Conservation (phyloP, 2,888 invertebrate species). For the Drosophila ustulata region DNA sequence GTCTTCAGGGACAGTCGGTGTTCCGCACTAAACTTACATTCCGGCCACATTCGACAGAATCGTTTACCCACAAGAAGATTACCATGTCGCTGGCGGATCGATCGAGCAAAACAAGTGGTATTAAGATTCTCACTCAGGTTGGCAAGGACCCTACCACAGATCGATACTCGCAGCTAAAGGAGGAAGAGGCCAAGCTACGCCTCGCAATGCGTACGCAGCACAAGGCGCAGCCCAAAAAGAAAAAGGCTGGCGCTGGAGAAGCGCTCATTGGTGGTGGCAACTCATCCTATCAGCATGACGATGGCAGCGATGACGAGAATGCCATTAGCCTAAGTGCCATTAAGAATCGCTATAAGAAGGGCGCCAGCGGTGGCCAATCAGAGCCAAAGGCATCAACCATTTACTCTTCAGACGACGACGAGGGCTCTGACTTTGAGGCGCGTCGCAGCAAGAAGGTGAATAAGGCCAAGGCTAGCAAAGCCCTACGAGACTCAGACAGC, state of each 20-base stretch:
- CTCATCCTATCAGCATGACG: slow-evolving; percentile 87
- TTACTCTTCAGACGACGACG: slow-evolving; percentile 93
- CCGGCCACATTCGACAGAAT: slow-evolving; percentile 99
- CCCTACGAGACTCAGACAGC: slow-evolving; percentile 91
- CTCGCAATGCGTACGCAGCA: slow-evolving; percentile 91
- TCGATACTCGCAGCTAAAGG: slow-evolving; percentile 95
- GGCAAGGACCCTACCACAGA: slow-evolving; percentile 95
- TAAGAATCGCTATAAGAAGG: slow-evolving; percentile 96
- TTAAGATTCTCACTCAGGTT: slow-evolving; percentile 96
- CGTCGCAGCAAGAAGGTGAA: slow-evolving; percentile 90
- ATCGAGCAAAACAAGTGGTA: slow-evolving; percentile 96
- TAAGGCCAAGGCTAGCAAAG: slow-evolving; percentile 91
- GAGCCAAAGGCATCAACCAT: slow-evolving; percentile 87
- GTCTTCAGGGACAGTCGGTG: slow-evolving; percentile 98
- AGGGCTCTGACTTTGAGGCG: slow-evolving; percentile 92
- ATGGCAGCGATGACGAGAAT: slow-evolving; percentile 97
- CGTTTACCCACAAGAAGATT: slow-evolving; percentile 99
- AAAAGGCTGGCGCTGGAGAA: slow-evolving; percentile 84
- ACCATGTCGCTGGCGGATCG: slow-evolving; percentile 98
- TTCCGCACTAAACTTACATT: slow-evolving; percentile 98
- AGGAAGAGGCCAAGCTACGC: slow-evolving; percentile 97
- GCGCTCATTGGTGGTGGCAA: slow-evolving; percentile 80
- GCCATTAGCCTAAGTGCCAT: slow-evolving; percentile 97
- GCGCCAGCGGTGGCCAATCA: slow-evolving; percentile 76
- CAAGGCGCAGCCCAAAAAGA: slow-evolving; percentile 86